These are phyloP conservation scores for Montifringilla adamsi DNA, from an alignment of 2,113 vertebrate genomes.

Conservation along the genomic window DNA sequence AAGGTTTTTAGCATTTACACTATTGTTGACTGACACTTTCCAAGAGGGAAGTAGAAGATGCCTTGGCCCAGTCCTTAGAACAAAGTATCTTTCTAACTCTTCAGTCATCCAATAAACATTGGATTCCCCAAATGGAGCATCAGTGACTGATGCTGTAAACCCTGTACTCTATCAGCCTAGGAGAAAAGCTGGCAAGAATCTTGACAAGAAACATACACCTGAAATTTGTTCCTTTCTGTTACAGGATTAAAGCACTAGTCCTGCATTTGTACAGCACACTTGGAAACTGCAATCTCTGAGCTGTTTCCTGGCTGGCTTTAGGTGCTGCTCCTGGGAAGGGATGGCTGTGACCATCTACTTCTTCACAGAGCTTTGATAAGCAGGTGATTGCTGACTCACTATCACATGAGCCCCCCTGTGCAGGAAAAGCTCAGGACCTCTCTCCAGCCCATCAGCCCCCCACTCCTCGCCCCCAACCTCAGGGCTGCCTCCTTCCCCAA, in stretches of 20 bases:
- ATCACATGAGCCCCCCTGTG: neutral
- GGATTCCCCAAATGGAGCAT: neutral
- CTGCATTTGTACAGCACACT: neutral
- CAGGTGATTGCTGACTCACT: neutral
- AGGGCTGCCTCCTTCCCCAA: neutral
- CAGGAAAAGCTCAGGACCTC: neutral
- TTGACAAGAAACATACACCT: neutral
- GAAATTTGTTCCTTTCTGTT: neutral
- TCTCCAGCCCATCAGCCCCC: neutral
- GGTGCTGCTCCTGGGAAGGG: neutral
- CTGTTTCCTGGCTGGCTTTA: neutral
- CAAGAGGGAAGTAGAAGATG: neutral
- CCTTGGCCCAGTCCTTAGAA: neutral
- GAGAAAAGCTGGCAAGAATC: neutral
- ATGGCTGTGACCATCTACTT: neutral
- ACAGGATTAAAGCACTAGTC: neutral
- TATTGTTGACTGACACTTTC: neutral
- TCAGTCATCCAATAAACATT: neutral
- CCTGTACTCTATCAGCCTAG: neutral
- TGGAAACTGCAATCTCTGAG: neutral
- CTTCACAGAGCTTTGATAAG: neutral
- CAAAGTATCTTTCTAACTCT: neutral
- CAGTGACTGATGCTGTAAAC: neutral
- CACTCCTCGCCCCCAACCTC: rapidly evolving
- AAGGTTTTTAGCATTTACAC: neutral